Conservation (phyloP, 2,888 invertebrate species). For the Drosophila anomalipes region DNA sequence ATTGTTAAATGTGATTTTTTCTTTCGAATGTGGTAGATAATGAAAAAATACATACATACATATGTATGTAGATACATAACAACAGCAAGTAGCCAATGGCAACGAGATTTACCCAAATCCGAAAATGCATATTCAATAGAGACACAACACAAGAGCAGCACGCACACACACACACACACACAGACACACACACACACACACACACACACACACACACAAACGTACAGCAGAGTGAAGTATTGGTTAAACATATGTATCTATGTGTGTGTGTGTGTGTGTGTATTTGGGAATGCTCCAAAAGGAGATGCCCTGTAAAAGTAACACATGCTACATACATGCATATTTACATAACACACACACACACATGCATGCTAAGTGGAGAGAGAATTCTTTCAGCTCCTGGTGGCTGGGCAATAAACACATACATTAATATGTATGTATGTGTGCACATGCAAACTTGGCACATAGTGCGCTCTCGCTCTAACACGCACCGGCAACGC, state of each 20-base stretch:
- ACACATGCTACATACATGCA: constrained; percentile 2
- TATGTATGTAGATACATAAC: constrained; percentile 30
- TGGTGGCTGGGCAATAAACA: constrained; percentile 48
- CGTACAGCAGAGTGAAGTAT: too few species aligned
- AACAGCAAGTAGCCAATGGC: constrained; percentile 60
- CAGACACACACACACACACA: neutral
- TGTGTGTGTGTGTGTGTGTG: too few species aligned
- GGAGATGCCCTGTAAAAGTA: constrained; percentile 31
- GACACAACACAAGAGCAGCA: constrained; percentile 20
- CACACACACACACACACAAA: constrained; percentile 7
- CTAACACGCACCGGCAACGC: constrained; percentile 46
- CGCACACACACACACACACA: constrained; percentile 19
- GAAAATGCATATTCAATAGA: constrained; percentile 47
- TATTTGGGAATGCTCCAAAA: constrained; percentile 3
- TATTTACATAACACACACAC: constrained; percentile 2
- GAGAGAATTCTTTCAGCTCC: constrained; percentile 29
- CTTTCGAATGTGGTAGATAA: neutral
- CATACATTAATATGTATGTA: neutral
- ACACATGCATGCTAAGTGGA: constrained; percentile 11
- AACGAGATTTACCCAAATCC: constrained; percentile 56
- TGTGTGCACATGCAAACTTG: constrained; percentile 15
- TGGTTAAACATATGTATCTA: too few species aligned
- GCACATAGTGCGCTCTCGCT: constrained; percentile 49
- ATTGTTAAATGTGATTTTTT: neutral
- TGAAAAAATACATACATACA: neutral